Conservation (phyloP, 2,113 vertebrate genomes). For the Malurus melanocephalus region DNA sequence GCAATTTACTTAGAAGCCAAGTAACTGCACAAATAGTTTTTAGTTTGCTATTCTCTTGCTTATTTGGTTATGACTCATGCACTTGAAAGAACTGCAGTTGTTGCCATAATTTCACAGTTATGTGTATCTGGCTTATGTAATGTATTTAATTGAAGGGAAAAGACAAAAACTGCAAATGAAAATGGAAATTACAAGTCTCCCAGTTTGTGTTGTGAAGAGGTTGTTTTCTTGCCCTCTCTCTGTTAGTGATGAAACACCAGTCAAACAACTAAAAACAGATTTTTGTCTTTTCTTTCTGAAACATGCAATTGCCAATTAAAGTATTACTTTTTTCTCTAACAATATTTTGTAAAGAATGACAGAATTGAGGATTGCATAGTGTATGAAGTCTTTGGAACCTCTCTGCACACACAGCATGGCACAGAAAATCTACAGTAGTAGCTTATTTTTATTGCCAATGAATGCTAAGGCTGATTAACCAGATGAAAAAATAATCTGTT, state of each 20-base stretch:
- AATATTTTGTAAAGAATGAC: background rate
- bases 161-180: slow-evolving; percentile 36
- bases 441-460: background rate
- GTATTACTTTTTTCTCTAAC: background rate
- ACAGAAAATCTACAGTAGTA: background rate
- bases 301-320: background rate
- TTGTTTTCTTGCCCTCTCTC: background rate
- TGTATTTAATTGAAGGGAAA: background rate
- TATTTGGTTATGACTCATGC: background rate
- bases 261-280: background rate
- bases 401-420: background rate
- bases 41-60: background rate
- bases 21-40: slow-evolving; percentile 2
- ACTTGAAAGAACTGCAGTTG: slow-evolving; percentile 25
- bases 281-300: background rate
- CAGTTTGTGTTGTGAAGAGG: background rate
- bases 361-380: background rate
- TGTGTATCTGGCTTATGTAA: slow-evolving; percentile 26
- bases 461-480: background rate
- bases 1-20: slow-evolving; percentile 2
- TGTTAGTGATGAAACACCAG: background rate
- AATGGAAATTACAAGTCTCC: slow-evolving; percentile 3
- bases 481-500: background rate
- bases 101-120: slow-evolving; percentile 25
- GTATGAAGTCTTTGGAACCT: background rate